phyloP scores from a whole-genome alignment of 2,113 vertebrate genomes.

The Propithecus coquereli region DNA sequence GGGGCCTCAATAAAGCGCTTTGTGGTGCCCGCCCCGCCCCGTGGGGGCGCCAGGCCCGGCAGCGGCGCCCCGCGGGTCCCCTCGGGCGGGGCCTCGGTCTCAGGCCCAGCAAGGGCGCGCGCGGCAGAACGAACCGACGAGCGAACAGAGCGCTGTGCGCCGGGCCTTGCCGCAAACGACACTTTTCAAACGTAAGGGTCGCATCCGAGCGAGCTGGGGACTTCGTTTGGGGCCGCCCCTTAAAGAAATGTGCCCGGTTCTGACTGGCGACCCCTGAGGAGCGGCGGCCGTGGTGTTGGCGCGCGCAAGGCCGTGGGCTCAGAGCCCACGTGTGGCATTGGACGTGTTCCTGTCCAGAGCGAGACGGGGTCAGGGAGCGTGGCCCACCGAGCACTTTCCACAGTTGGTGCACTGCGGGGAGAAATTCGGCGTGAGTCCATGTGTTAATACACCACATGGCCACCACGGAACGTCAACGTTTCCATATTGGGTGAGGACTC shows the following conservation, averaged over 20 bases:
- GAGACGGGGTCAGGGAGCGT: neutral
- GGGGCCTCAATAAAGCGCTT: conserved; percentile 17
- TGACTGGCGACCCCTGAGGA: neutral
- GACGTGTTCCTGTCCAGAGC: no score
- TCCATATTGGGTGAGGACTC: neutral
- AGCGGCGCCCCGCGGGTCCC: neutral
- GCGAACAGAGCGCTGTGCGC: no score
- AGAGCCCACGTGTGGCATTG: neutral
- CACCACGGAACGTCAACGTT: neutral
- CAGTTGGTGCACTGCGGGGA: neutral
- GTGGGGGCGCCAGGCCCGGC: no score
- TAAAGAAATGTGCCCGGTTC: neutral
- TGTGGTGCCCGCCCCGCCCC: neutral
- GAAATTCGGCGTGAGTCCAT: neutral
- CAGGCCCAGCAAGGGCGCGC: neutral
- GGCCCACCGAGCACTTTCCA: neutral
- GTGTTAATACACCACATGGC: neutral
- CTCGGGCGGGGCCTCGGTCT: no score
- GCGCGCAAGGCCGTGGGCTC: neutral
- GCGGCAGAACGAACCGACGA: neutral
- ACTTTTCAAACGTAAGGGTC: no score
- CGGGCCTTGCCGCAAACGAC: neutral
- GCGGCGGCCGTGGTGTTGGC: accelerated
- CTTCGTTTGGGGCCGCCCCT: neutral
- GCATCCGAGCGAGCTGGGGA: neutral